Evolutionary conservation across 2,888 invertebrate species (phyloP).

Genomic region (Stictocephala bisonia): DNA sequence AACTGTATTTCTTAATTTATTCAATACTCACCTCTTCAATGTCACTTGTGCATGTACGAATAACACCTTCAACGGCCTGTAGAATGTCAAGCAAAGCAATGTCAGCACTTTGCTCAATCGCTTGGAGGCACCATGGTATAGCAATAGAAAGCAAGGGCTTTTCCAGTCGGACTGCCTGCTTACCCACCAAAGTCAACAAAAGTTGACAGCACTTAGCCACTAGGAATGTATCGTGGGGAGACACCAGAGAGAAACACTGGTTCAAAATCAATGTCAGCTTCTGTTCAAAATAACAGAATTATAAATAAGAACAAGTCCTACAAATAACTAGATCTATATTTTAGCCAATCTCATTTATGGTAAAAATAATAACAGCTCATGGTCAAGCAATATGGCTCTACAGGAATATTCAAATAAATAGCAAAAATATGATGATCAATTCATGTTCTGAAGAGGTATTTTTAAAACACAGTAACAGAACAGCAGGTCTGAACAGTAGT

Average conservation of each 20-base stretch:
- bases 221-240: conserved; percentile 68
- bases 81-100: conserved; percentile 62
- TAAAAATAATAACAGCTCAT: too few relatives aligned
- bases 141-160: conserved; percentile 63
- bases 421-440: too few relatives aligned
- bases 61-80: conserved; percentile 63
- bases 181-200: conserved; percentile 68
- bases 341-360: too few relatives aligned
- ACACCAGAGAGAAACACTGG: conserved; percentile 53
- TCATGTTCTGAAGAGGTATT: too few relatives aligned
- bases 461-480: too few relatives aligned
- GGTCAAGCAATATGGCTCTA: too few relatives aligned
- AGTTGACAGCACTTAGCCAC: conserved; percentile 71
- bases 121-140: conserved; percentile 63
- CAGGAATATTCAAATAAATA: too few relatives aligned
- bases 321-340: too few relatives aligned
- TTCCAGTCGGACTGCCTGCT: conserved; percentile 65
- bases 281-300: too few relatives aligned
- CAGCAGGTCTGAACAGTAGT: too few relatives aligned
- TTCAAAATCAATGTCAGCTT: conserved; percentile 53
- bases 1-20: too few relatives aligned
- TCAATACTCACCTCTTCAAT: conserved; percentile 1
- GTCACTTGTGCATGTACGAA: conserved; percentile 50
- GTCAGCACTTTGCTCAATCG: conserved; percentile 61
- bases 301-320: too few relatives aligned